Evolutionary conservation across 1,140 invertebrate genomes (phyloP).

Genomic region (fruit fly (Drosophila melanogaster)): DNA sequence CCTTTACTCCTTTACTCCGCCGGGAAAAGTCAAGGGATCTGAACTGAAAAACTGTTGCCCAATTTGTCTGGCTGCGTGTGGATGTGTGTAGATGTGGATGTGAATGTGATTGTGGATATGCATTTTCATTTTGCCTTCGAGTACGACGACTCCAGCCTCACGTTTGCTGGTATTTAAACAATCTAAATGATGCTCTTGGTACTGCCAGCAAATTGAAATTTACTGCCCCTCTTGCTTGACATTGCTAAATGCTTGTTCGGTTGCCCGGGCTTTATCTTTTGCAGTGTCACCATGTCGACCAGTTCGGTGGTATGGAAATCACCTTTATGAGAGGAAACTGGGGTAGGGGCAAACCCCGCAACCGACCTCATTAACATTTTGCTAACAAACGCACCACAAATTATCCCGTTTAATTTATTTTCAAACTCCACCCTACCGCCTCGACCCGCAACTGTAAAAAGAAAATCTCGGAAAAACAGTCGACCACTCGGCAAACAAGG

Average conservation of each 20-base stretch:
- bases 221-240: constrained; percentile 37
- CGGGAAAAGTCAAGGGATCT: constrained; percentile 7
- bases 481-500: constrained; percentile 27
- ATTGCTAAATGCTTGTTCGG: constrained; percentile 44
- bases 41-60: constrained; percentile 58
- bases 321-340: constrained; percentile 3
- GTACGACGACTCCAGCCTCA: constrained; percentile 4
- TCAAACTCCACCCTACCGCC: constrained; percentile 24
- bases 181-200: constrained; percentile 49
- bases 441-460: constrained; percentile 8
- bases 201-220: constrained; percentile 63
- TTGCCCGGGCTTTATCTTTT: constrained; percentile 16
- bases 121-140: constrained; percentile 23
- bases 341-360: not conserved
- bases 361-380: constrained; percentile 54
- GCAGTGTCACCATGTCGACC: constrained; percentile 19
- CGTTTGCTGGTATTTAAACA: constrained; percentile 59
- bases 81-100: constrained; percentile 8
- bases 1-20: constrained; percentile 11
- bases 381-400: constrained; percentile 68
- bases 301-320: not conserved
- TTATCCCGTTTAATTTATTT: constrained; percentile 60
- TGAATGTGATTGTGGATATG: constrained; percentile 7
- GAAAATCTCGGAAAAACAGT: constrained; percentile 14
- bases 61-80: constrained; percentile 54